These are phyloP conservation scores for Ochlodes sylvanus DNA, from an alignment of 2,888 invertebrate genomes.

Conservation along the genomic window DNA sequence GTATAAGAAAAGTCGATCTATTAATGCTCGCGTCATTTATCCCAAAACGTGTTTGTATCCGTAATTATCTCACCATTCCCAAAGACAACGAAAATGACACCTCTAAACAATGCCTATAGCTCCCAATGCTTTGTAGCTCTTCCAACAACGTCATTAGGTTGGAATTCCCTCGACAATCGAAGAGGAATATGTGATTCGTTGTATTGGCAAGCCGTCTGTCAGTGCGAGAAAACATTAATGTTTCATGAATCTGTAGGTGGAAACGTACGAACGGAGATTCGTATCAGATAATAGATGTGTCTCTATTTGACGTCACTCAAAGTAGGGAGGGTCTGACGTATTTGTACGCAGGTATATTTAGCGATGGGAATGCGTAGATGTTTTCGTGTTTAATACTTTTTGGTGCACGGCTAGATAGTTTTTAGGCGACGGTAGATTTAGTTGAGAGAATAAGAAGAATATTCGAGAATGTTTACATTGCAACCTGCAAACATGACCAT, in stretches of 20 bases:
- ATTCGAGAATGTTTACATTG: no score
- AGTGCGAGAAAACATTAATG: constrained; percentile 72
- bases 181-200: constrained; percentile 57
- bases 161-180: constrained; percentile 26
- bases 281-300: constrained; percentile 81
- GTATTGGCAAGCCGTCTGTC: constrained; percentile 77
- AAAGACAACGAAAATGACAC: constrained; percentile 60
- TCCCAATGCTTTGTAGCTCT: neutral
- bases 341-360: constrained; percentile 13
- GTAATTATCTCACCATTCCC: constrained; percentile 48
- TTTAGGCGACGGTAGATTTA: no score
- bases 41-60: constrained; percentile 27
- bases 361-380: neutral
- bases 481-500: no score
- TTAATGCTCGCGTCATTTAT: neutral
- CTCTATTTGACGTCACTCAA: constrained; percentile 69
- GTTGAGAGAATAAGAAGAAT: no score
- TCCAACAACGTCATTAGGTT: neutral
- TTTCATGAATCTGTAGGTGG: constrained; percentile 63
- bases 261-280: constrained; percentile 65
- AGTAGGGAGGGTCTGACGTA: constrained; percentile 44
- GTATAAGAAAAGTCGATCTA: neutral
- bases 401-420: neutral
- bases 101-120: constrained; percentile 42
- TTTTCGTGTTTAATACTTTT: neutral